phyloP scores from a whole-genome alignment of 2,888 invertebrate genomes.

The Dinocampus coccinellae region DNA sequence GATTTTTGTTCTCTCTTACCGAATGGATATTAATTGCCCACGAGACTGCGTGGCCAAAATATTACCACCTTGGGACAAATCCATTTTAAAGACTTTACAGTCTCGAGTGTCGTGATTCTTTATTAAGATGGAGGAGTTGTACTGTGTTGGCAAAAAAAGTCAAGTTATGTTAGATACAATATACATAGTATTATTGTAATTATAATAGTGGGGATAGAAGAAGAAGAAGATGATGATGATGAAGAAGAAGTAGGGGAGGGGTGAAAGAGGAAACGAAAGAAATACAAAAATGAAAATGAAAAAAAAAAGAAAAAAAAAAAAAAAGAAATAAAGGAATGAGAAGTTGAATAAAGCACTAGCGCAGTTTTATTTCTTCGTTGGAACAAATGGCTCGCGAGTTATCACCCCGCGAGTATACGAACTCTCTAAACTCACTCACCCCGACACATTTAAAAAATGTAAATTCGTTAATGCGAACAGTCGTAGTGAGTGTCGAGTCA shows the following conservation, averaged over 20 bases:
- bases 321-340: not conserved
- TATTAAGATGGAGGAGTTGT: constrained; percentile 60
- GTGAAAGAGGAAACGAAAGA: too few species aligned
- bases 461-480: constrained; percentile 69
- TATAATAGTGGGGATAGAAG: constrained; percentile 47
- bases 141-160: not conserved
- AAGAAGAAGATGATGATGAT: constrained; percentile 14
- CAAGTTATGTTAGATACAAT: not conserved
- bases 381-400: constrained; percentile 69
- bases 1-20: constrained; percentile 19
- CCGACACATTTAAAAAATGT: constrained; percentile 69
- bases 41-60: constrained; percentile 45
- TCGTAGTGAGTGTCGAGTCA: constrained; percentile 40
- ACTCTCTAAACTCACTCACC: constrained; percentile 56
- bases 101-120: constrained; percentile 61
- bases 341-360: constrained; percentile 15
- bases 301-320: too few species aligned
- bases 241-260: too few species aligned
- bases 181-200: not conserved
- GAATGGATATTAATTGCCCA: constrained; percentile 61
- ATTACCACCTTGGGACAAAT: constrained; percentile 48
- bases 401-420: constrained; percentile 58
- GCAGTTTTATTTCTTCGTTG: constrained; percentile 62
- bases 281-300: too few species aligned
- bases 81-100: constrained; percentile 54